phyloP scores from a whole-genome alignment of 2,113 vertebrate genomes.

The Suricata suricatta region DNA sequence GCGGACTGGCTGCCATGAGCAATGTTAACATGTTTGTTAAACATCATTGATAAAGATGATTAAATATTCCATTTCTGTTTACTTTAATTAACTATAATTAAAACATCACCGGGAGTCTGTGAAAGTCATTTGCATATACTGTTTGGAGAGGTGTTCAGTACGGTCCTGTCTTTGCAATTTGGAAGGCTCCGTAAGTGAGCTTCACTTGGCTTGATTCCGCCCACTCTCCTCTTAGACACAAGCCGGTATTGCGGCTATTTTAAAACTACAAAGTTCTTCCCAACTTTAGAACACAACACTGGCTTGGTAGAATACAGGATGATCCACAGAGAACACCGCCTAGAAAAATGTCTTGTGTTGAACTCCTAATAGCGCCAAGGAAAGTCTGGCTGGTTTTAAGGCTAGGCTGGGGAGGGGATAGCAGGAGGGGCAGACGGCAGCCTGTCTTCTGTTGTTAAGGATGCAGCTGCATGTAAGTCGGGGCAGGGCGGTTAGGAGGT shows the following conservation, averaged over 20 bases:
- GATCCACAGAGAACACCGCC: not conserved
- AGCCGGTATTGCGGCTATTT: not conserved
- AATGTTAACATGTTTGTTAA: constrained; percentile 31
- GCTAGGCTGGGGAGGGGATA: not conserved
- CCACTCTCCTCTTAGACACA: not conserved
- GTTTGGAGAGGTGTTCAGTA: constrained; percentile 15
- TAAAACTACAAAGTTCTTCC: not conserved
- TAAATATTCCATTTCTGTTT: constrained; percentile 57
- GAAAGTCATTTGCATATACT: constrained; percentile 46
- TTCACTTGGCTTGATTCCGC: not conserved
- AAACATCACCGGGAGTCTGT: constrained; percentile 35
- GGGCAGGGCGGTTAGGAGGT: fast-evolving
- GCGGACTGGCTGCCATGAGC: not conserved
- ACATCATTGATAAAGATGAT: constrained; percentile 44
- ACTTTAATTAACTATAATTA: constrained; percentile 61
- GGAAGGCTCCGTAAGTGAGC: not conserved
- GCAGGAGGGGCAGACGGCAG: not conserved
- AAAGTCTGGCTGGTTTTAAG: not conserved
- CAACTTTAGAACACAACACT: constrained; percentile 12
- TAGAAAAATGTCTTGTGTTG: not conserved
- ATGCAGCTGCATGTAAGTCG: fast-evolving
- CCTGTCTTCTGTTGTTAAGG: fast-evolving
- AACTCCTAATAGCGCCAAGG: not conserved
- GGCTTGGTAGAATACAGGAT: not conserved
- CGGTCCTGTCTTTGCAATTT: not conserved